phyloP scores from a whole-genome alignment of 2,888 invertebrate species.

The Hoplodrina ambigua region DNA sequence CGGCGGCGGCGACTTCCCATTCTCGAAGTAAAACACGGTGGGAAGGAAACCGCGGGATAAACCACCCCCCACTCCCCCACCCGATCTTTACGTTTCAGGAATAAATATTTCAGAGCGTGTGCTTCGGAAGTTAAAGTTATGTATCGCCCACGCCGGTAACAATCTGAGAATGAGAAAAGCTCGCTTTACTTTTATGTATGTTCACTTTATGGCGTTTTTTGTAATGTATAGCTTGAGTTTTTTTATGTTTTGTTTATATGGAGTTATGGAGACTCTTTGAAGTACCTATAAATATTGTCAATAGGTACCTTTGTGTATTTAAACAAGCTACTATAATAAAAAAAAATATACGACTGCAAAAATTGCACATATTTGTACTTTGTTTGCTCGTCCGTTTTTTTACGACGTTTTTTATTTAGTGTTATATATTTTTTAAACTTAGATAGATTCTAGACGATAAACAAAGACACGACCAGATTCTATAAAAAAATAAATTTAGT shows the following conservation, averaged over 20 bases:
- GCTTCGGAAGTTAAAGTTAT: constrained; percentile 90
- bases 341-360: too few species aligned
- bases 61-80: constrained; percentile 81
- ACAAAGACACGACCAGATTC: too few species aligned
- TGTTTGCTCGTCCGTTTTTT: too few species aligned
- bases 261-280: constrained; percentile 20
- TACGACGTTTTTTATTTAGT: too few species aligned
- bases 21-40: constrained; percentile 90
- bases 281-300: background rate
- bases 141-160: constrained; percentile 88
- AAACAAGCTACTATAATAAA: too few species aligned
- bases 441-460: too few species aligned
- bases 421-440: too few species aligned
- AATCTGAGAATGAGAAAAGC: constrained; percentile 88
- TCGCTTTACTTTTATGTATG: constrained; percentile 83
- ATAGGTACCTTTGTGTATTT: too few species aligned
- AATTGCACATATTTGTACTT: too few species aligned
- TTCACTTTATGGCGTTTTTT: constrained; percentile 73
- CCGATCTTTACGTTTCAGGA: constrained; percentile 91
- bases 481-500: too few species aligned
- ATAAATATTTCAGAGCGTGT: constrained; percentile 91
- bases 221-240: constrained; percentile 49
- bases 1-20: constrained; percentile 90
- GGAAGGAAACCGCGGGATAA: constrained; percentile 91
- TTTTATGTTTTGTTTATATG: constrained; percentile 41